Evolutionary conservation across 2,113 vertebrate genomes (phyloP).

Genomic region (Trinectes maculatus): DNA sequence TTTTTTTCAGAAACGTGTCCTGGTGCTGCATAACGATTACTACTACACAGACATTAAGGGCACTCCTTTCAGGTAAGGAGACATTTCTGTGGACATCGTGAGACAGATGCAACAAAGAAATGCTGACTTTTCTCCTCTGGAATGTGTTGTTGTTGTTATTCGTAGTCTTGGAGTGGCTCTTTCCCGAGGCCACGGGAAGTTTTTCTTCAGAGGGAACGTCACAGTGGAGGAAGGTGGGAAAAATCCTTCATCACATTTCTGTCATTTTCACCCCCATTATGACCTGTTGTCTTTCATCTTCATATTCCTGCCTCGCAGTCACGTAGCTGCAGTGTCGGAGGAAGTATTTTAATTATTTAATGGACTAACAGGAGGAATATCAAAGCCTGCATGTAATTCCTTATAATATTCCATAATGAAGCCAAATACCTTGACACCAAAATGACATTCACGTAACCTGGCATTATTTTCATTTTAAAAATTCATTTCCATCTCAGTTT

Average conservation of each 20-base stretch:
- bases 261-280: neutral
- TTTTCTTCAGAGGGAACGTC: slow-evolving; percentile 95
- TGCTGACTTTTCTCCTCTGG: neutral
- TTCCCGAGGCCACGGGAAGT: slow-evolving; percentile 96
- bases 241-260: neutral
- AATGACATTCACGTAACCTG: too few species aligned
- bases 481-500: too few species aligned
- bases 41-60: slow-evolving; percentile 99
- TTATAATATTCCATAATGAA: too few species aligned
- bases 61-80: slow-evolving; percentile 95
- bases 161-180: slow-evolving; percentile 95
- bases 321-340: too few species aligned
- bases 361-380: too few species aligned
- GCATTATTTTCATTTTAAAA: too few species aligned
- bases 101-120: neutral
- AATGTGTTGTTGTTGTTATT: slow-evolving; percentile 45
- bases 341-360: too few species aligned
- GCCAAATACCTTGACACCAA: too few species aligned
- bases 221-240: slow-evolving; percentile 95
- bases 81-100: neutral
- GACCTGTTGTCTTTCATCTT: too few species aligned
- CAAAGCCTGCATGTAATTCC: too few species aligned
- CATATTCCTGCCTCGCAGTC: too few species aligned
- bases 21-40: slow-evolving; percentile 98
- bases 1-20: slow-evolving; percentile 92